A percentile compares a stretch with the other conserved stretches of the same genome.
phyloP scores from a whole-genome alignment of 2,888 invertebrate species.

The Patella pellucida region DNA sequence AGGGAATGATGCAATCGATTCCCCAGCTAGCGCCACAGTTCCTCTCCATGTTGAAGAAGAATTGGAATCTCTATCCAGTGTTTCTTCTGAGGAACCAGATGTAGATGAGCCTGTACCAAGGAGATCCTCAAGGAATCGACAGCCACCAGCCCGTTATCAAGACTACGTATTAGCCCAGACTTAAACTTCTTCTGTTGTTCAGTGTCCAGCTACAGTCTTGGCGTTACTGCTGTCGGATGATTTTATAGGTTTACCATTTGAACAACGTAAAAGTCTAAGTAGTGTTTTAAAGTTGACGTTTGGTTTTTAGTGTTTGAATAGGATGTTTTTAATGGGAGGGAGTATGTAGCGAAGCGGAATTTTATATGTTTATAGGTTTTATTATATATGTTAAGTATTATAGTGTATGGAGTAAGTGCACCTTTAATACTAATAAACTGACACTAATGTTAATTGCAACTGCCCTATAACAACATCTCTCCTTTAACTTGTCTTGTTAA shows the following conservation, averaged over 20 bases:
- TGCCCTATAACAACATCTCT: no score
- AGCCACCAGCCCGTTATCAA: not conserved
- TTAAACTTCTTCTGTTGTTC: not conserved
- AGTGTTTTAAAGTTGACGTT: not conserved
- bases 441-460: no score
- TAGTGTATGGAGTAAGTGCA: no score
- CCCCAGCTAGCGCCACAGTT: not conserved
- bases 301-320: not conserved
- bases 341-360: not conserved
- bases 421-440: no score
- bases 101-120: not conserved
- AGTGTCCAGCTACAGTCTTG: constrained; percentile 1
- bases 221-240: not conserved
- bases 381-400: no score
- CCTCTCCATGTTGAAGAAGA: not conserved
- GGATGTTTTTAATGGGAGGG: no score
- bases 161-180: not conserved
- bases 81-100: no score
- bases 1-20: not conserved
- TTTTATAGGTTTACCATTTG: not conserved
- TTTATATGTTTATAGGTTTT: no score
- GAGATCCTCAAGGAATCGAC: not conserved
- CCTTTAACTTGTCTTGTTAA: no score
- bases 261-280: not conserved
- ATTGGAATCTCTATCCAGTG: no score